phyloP scores from a whole-genome alignment of 2,113 vertebrate genomes.

The Acrocephalus arundinaceus region DNA sequence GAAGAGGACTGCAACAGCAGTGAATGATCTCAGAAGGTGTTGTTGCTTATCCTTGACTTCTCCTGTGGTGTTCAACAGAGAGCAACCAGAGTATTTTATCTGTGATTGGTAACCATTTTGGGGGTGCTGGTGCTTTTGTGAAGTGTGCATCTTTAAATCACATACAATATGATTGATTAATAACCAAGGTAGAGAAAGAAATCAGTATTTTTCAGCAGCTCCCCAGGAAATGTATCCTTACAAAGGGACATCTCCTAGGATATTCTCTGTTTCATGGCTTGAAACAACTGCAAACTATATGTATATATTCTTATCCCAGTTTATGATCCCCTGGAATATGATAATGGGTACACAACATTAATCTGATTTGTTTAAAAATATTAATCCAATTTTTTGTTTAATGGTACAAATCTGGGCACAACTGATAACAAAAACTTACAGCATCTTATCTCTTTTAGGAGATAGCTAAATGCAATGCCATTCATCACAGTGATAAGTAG shows the following conservation, averaged over 20 bases:
- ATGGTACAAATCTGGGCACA: neutral
- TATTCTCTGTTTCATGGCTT: neutral
- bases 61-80: neutral
- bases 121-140: neutral
- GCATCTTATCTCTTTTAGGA: neutral
- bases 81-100: neutral
- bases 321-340: neutral
- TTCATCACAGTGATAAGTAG: slow-evolving; percentile 23
- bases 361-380: slow-evolving; percentile 6
- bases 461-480: neutral
- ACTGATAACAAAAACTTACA: neutral
- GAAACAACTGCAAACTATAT: neutral
- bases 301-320: neutral
- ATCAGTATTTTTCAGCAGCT: neutral
- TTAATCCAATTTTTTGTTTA: neutral
- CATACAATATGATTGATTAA: neutral
- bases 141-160: neutral
- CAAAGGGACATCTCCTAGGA: neutral
- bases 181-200: neutral
- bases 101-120: neutral
- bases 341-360: neutral
- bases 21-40: neutral
- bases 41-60: neutral
- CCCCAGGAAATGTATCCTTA: neutral
- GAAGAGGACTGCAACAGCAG: neutral